Evolutionary conservation across 2,113 vertebrate genomes (phyloP).

Genomic region (Clarias batrachus): DNA sequence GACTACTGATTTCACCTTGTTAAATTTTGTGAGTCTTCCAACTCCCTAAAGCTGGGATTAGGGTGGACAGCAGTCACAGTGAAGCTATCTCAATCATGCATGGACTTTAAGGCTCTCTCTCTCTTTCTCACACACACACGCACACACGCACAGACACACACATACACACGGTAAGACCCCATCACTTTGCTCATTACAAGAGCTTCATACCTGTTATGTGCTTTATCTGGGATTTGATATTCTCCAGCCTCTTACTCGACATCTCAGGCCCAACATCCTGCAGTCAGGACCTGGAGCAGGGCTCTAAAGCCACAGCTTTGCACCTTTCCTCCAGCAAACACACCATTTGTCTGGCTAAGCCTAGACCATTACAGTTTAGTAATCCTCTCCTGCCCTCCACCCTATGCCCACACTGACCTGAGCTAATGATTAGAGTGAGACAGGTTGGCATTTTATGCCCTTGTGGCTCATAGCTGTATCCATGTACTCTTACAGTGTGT

Average conservation of each 20-base stretch:
- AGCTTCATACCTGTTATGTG: conserved; percentile 69
- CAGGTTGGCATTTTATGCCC: conserved; percentile 38
- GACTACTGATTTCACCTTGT: conserved; percentile 65
- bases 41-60: conserved; percentile 71
- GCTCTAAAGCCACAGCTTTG: conserved; percentile 62
- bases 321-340: conserved; percentile 70
- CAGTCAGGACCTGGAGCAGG: conserved; percentile 63
- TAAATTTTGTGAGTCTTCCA: conserved; percentile 56
- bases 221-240: conserved; percentile 76
- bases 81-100: conserved; percentile 63
- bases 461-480: conserved; percentile 36
- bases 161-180: conserved; percentile 39
- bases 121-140: conserved; percentile 39
- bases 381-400: conserved; percentile 54
- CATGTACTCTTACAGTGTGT: conserved; percentile 48
- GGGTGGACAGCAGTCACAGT: conserved; percentile 67
- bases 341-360: conserved; percentile 62
- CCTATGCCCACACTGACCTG: conserved; percentile 59
- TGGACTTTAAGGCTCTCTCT: conserved; percentile 44
- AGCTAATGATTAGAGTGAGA: conserved; percentile 53
- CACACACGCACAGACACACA: conserved; percentile 22
- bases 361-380: conserved; percentile 70
- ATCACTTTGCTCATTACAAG: conserved; percentile 74
- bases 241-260: conserved; percentile 69
- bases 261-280: conserved; percentile 65